phyloP scores from a whole-genome alignment of 35 echinoderm and acorn worm genomes.

The Ophioderma brevispina region DNA sequence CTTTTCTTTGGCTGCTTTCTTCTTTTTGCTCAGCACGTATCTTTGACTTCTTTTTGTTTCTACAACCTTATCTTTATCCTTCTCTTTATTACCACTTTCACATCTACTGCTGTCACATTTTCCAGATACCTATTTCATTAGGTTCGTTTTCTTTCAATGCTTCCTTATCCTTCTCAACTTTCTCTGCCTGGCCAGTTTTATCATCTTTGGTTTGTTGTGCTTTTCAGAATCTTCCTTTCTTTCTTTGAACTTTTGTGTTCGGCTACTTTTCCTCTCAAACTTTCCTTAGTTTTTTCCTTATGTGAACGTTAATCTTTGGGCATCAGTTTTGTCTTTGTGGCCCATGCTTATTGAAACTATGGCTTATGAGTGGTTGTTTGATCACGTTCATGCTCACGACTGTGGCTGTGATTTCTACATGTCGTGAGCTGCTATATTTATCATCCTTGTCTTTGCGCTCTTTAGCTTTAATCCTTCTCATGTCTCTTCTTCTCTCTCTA shows the following conservation, averaged over 20 bases:
- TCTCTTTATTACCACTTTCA: background rate
- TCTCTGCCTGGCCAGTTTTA: conserved; percentile 29
- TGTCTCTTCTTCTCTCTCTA: background rate
- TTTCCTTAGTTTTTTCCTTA: conserved; percentile 50
- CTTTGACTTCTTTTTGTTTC: background rate
- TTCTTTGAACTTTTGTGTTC: conserved; percentile 8
- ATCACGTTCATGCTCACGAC: conserved; percentile 32
- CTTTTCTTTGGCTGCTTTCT: conserved; percentile 30
- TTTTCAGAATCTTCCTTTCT: conserved; percentile 14
- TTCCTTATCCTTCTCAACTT: conserved; percentile 10
- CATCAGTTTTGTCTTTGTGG: conserved; percentile 28
- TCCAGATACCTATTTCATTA: background rate
- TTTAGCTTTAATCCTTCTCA: conserved; percentile 19
- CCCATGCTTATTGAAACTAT: conserved; percentile 34
- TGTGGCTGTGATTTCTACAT: background rate
- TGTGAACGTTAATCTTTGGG: conserved; percentile 1
- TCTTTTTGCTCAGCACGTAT: conserved; percentile 7
- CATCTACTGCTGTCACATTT: background rate
- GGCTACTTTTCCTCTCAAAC: background rate
- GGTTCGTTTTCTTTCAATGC: background rate
- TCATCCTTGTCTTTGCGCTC: conserved; percentile 25
- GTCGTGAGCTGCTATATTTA: conserved; percentile 22
- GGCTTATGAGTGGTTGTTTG: too few species aligned
- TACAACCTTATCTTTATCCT: too few species aligned
- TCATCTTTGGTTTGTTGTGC: conserved; percentile 22